Percentiles rank a stretch among this genome's conserved stretches.
Evolutionary conservation across 2,888 invertebrate species (phyloP).

Genomic region (Hydroisotoma schaefferi): DNA sequence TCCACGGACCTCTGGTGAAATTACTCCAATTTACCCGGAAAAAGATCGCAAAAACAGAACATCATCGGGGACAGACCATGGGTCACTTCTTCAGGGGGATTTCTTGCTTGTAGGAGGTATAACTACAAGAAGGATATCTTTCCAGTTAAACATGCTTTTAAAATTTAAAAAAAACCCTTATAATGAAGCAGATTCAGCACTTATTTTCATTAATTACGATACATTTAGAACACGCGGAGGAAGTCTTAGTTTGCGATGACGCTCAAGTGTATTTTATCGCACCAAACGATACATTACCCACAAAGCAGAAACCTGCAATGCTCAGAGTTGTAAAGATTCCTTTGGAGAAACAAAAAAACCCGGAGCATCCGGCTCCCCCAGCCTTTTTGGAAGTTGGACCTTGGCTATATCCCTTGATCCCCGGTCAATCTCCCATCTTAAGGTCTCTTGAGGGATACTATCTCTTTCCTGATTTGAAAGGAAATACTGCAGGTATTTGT

Average conservation of each 20-base stretch:
- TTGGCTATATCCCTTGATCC: constrained; percentile 70
- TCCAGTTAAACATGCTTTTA: too few relatives aligned
- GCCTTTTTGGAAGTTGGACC: constrained; percentile 60
- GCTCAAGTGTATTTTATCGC: constrained; percentile 16
- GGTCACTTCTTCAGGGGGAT: too few relatives aligned
- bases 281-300: constrained; percentile 10
- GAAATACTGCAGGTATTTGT: background rate
- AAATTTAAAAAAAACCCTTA: too few relatives aligned
- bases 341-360: background rate
- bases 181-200: too few relatives aligned
- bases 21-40: too few relatives aligned
- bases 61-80: too few relatives aligned
- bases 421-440: constrained; percentile 65
- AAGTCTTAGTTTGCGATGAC: background rate
- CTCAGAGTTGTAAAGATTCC: constrained; percentile 11
- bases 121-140: too few relatives aligned
- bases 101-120: too few relatives aligned
- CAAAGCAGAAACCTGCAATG: constrained; percentile 11
- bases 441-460: constrained; percentile 65
- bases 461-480: constrained; percentile 63
- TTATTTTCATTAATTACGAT: too few relatives aligned
- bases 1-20: too few relatives aligned
- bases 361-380: constrained; percentile 25
- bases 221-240: too few relatives aligned
- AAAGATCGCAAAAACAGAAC: too few relatives aligned